Percentiles rank a stretch among this genome's conserved stretches.
Conservation (phyloP, 2,888 invertebrate species). For the Tetrapedia diversipes region DNA sequence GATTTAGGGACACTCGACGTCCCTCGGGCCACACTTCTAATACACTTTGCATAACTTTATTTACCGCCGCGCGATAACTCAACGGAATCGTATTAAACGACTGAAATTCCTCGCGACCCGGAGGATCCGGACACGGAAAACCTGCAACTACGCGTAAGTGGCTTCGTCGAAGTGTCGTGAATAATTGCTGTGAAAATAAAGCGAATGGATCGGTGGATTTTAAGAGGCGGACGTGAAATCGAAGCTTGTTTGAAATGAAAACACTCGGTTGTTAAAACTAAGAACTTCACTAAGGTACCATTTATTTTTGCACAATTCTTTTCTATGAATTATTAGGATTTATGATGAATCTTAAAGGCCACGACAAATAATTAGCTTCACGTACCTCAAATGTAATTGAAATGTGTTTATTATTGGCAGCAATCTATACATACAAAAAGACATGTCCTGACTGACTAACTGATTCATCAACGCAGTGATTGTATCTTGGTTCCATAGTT, state of each 20-base stretch:
- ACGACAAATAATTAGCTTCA: no score
- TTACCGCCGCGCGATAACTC: slow-evolving; percentile 43
- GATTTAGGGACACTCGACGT: slow-evolving; percentile 32
- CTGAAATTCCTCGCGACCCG: slow-evolving; percentile 2
- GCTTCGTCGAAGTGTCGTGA: neutral
- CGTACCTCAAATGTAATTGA: no score
- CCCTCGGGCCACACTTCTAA: slow-evolving; percentile 31
- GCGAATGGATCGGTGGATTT: neutral
- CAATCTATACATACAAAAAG: no score
- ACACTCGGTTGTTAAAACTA: neutral
- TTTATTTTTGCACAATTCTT: no score
- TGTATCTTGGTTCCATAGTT: no score
- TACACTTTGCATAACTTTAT: slow-evolving; percentile 50
- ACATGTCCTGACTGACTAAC: no score
- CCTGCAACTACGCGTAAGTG: neutral
- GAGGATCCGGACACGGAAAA: slow-evolving; percentile 2
- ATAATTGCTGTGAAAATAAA: neutral
- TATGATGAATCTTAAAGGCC: no score
- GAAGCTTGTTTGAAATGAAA: neutral
- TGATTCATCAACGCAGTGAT: no score
- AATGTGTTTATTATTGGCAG: no score
- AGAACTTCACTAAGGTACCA: no score
- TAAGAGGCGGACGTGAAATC: neutral
- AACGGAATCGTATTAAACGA: slow-evolving; percentile 21
- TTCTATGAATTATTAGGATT: no score